Evolutionary conservation across 1,140 invertebrate genomes (phyloP).

Genomic region (Bombus pyrosoma): DNA sequence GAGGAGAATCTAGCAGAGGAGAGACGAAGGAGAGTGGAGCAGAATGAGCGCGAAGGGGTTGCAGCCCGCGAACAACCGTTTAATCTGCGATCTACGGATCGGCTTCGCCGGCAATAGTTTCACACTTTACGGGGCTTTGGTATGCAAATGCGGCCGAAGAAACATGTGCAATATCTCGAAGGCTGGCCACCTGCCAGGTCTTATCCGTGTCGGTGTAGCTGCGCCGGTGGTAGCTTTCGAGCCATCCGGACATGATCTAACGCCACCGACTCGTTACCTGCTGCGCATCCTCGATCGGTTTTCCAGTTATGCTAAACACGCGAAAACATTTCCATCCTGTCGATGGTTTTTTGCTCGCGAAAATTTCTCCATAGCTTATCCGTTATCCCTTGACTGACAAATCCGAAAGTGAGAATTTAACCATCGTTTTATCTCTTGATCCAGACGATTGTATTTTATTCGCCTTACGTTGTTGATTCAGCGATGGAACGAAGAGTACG

Average conservation of each 20-base stretch:
- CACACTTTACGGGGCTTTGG: constrained; percentile 72
- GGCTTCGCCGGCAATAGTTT: constrained; percentile 75
- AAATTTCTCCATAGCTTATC: neutral
- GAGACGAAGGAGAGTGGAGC: neutral
- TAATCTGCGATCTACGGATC: constrained; percentile 75
- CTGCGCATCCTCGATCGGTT: constrained; percentile 42
- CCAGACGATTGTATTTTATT: neutral
- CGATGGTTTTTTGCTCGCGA: neutral
- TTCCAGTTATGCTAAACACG: constrained; percentile 35
- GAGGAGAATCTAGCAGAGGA: neutral
- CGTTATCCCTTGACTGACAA: neutral
- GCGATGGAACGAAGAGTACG: neutral
- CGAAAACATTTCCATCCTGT: constrained; percentile 13
- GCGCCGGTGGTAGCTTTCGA: constrained; percentile 11
- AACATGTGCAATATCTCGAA: constrained; percentile 74
- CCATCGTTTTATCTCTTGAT: neutral
- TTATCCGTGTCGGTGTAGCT: constrained; percentile 53
- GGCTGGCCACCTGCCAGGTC: constrained; percentile 73
- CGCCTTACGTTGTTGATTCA: neutral
- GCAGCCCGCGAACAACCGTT: constrained; percentile 60
- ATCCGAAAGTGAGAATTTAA: neutral
- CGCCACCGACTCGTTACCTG: constrained; percentile 54
- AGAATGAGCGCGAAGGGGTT: constrained; percentile 12
- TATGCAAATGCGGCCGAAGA: constrained; percentile 75
- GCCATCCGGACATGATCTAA: constrained; percentile 50